Percentiles rank a stretch among this genome's conserved stretches.
These are phyloP conservation scores for Scalopus aquaticus DNA, from an alignment of 2,113 vertebrate species.

Conservation along the genomic window DNA sequence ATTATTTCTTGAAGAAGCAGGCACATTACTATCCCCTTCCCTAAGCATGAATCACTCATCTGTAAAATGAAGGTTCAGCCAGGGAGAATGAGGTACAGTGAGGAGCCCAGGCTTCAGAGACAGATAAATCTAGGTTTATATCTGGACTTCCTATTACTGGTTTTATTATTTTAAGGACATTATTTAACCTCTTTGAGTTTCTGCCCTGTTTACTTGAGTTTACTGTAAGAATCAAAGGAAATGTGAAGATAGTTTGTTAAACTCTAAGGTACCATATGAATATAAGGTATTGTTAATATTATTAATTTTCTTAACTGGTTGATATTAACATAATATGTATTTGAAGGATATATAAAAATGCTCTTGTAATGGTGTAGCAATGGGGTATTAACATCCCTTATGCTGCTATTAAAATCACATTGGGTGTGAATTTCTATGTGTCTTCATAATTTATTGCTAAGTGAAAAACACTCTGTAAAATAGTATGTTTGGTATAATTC, in stretches of 20 bases:
- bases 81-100: neutral
- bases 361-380: neutral
- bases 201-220: slow-evolving; percentile 34
- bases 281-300: slow-evolving; percentile 1
- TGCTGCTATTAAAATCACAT: neutral
- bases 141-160: neutral
- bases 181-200: slow-evolving; percentile 14
- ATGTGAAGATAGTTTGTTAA: slow-evolving; percentile 8
- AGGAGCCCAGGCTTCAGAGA: neutral
- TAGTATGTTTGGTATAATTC: neutral
- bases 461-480: neutral
- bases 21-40: neutral
- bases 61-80: slow-evolving; percentile 5
- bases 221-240: neutral
- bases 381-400: neutral
- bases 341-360: slow-evolving; percentile 2
- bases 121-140: neutral
- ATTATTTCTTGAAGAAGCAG: slow-evolving; percentile 25
- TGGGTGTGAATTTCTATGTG: neutral
- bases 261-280: neutral
- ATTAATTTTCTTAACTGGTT: neutral
- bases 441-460: slow-evolving; percentile 48
- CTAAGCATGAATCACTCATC: slow-evolving; percentile 13
- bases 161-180: slow-evolving; percentile 26
- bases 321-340: neutral